phyloP scores from a whole-genome alignment of 2,113 vertebrate species.

The Brienomyrus longianalis region DNA sequence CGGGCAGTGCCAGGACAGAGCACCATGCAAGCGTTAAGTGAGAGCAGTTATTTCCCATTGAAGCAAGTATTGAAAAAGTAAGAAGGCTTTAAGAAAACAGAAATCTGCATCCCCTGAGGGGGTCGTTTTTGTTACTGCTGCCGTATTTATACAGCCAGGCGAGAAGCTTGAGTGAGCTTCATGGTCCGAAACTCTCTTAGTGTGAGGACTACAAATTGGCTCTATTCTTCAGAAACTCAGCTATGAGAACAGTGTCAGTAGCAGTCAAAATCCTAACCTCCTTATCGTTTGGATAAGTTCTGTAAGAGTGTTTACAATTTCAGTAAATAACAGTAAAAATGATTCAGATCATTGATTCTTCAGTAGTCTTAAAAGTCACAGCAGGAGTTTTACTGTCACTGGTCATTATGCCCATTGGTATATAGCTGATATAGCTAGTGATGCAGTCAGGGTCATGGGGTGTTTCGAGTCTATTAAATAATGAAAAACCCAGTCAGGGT shows the following conservation, averaged over 20 bases:
- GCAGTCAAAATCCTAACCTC: not conserved
- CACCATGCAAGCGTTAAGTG: not conserved
- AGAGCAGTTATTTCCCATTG: not conserved
- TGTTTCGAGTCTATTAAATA: not conserved
- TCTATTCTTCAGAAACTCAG: not conserved
- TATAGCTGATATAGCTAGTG: not conserved
- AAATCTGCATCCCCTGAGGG: not conserved
- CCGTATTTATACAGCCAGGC: not conserved
- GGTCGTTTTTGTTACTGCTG: not conserved
- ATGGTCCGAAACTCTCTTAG: not conserved
- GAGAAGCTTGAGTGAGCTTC: not conserved
- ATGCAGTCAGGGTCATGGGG: not conserved
- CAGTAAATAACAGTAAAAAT: not conserved
- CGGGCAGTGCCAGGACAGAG: not conserved
- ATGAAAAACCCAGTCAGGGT: not conserved
- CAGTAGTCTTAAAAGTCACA: not conserved
- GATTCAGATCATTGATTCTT: not conserved
- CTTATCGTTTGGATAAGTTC: not conserved
- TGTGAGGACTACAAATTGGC: slow-evolving; percentile 10
- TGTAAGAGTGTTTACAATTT: not conserved
- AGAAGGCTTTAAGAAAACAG: not conserved
- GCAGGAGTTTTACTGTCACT: not conserved
- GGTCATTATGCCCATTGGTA: not conserved
- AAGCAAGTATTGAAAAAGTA: not conserved
- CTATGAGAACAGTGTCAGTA: not conserved